Base-by-base conservation (phyloP, 30 jellyfish, hydroid and myxozoan species). In the Phacellophora camtschatica region DNA sequence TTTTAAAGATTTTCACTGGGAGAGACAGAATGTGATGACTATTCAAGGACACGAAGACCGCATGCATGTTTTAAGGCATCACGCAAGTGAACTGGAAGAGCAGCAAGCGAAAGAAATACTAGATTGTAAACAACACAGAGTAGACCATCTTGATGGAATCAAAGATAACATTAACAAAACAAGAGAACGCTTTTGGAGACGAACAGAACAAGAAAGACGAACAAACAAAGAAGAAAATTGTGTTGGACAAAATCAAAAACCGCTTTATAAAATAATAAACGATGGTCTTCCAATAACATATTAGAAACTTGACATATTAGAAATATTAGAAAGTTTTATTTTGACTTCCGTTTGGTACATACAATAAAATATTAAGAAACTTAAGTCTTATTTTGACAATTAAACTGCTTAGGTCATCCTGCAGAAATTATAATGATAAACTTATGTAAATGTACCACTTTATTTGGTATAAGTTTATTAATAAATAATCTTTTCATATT, bases 221-320 rank as follows among this genome's bases (percentile, higher is more conserved):
- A 48, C 39, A 31, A 71, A 66, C 28, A 24, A 22, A 16, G 71
- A 71, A 8, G 83, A 70, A 43, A 48, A 39, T 33, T 78, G 77
- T 5, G 30, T 4, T 1, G 45, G 41, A 13, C 58, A 20, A 29
- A 77, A 62, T 15, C 48, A 27, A 12, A 65, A 62, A 71, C 85
- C 88, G 5, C 83, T 59, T 19, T 84, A 71, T 71, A 84, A 84
- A 64, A 84, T 84, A 4, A 46, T 73, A 8, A 84, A 84, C 48
- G 95, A 84, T 71, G 95, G 95, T 42, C 68, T 70, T 16, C 88
- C 95, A 34, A 84, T 53, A 8, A 84, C 20, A 71, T 84, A 56
- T 32, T 84, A 65, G 65, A n/a, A n/a, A n/a, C n/a, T n/a, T n/a
- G n/a, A n/a, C n/a, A n/a, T n/a, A n/a, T n/a, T n/a, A n/a, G n/a